phyloP scores from a whole-genome alignment of 1,140 invertebrate species.

The Apis cerana region DNA sequence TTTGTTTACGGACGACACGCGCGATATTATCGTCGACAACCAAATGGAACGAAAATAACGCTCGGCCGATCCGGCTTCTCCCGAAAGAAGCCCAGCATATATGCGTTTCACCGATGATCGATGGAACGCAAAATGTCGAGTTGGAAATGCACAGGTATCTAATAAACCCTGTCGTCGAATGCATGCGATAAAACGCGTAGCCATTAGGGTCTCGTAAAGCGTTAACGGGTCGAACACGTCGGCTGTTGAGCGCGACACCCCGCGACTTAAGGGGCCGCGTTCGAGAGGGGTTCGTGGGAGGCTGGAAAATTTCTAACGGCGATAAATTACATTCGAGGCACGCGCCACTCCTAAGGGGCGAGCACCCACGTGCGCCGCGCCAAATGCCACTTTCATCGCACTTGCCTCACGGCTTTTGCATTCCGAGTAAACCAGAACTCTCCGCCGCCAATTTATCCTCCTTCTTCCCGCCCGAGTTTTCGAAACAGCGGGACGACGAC shows the following conservation, averaged over 20 bases:
- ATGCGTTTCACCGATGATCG: slow-evolving; percentile 5
- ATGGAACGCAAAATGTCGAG: slow-evolving; percentile 4
- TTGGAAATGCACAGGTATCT: background rate
- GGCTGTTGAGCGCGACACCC: too few relatives aligned
- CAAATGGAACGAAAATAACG: slow-evolving; percentile 41
- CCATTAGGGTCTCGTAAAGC: slow-evolving; percentile 41
- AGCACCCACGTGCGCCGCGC: slow-evolving; percentile 62
- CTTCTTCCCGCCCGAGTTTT: slow-evolving; percentile 49
- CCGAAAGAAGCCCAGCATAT: background rate
- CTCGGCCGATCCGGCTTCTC: background rate
- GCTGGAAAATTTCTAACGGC: slow-evolving; percentile 69
- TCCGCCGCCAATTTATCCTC: slow-evolving; percentile 69
- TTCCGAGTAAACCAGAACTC: slow-evolving; percentile 33
- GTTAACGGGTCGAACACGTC: slow-evolving; percentile 14
- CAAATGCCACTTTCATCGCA: slow-evolving; percentile 78
- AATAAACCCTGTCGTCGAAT: slow-evolving; percentile 13
- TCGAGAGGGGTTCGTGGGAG: slow-evolving; percentile 46
- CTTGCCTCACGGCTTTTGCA: slow-evolving; percentile 74
- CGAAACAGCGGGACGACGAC: background rate
- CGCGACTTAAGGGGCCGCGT: too few relatives aligned
- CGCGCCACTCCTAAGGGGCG: slow-evolving; percentile 65
- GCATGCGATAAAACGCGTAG: slow-evolving; percentile 20
- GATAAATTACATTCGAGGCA: slow-evolving; percentile 77
- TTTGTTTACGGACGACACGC: background rate
- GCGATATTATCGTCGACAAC: slow-evolving; percentile 22